Conservation (phyloP, 2,113 vertebrate species). For the Ramphastos sulfuratus region DNA sequence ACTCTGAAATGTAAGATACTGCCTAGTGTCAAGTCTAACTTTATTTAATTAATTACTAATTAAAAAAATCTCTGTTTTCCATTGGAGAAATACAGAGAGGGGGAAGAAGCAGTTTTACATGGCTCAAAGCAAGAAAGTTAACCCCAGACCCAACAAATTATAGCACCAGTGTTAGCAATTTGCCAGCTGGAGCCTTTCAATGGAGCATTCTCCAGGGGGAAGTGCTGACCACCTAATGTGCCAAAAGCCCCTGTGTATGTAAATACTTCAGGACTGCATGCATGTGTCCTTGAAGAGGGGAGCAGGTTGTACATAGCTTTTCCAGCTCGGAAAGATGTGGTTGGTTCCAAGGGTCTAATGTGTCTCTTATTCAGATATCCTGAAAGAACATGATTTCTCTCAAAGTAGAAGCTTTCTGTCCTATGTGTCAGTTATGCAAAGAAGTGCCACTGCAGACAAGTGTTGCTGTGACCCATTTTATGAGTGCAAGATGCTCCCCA, state of each 20-base stretch:
- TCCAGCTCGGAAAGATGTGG: not conserved
- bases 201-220: fast-evolving
- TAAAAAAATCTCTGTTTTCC: not conserved
- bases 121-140: not conserved
- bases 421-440: fast-evolving
- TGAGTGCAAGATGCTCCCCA: not conserved
- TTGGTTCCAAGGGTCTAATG: fast-evolving
- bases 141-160: not conserved
- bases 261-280: not conserved
- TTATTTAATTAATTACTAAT: not conserved
- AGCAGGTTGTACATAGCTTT: not conserved
- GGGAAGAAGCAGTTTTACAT: not conserved
- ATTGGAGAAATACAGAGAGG: not conserved
- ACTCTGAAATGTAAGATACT: fast-evolving
- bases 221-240: not conserved
- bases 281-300: not conserved
- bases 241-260: not conserved
- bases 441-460: not conserved
- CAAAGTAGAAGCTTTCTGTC: not conserved
- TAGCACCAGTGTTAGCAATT: not conserved
- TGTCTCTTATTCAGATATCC: not conserved
- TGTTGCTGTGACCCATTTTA: not conserved
- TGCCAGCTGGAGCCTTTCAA: not conserved
- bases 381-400: not conserved
- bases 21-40: not conserved